Conservation (phyloP, 1,140 invertebrate genomes). For the Ectropis grisescens region DNA sequence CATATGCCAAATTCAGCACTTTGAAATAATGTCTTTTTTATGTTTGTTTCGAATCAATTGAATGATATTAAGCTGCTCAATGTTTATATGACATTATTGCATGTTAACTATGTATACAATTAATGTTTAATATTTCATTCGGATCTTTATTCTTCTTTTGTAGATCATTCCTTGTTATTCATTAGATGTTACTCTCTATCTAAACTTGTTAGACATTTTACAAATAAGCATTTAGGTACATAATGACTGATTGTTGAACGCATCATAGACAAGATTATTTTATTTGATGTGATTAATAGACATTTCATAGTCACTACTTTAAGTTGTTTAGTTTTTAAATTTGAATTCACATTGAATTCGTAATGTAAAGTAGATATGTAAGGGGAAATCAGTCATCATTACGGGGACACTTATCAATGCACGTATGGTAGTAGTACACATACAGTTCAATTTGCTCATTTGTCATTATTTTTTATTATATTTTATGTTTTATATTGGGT, state of each 20-base stretch:
- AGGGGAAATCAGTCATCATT: too few species aligned
- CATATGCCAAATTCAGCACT: too few species aligned
- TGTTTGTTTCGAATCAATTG: too few species aligned
- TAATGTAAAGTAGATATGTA: slow-evolving; percentile 17
- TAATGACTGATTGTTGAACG: slow-evolving; percentile 38
- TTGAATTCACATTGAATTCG: slow-evolving; percentile 35
- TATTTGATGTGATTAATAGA: slow-evolving; percentile 21
- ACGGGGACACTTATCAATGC: slow-evolving; percentile 19
- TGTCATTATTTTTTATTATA: slow-evolving; percentile 23
- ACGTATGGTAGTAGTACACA: slow-evolving; percentile 44
- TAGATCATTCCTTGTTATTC: slow-evolving; percentile 61
- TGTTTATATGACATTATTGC: too few species aligned
- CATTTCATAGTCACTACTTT: slow-evolving; percentile 21
- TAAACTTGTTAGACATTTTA: too few species aligned
- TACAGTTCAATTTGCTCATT: slow-evolving; percentile 41
- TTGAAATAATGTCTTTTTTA: too few species aligned
- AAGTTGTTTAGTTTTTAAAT: slow-evolving; percentile 24
- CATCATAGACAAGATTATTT: slow-evolving; percentile 19
- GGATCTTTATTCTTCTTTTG: too few species aligned
- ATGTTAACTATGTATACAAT: too few species aligned
- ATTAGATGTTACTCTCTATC: too few species aligned
- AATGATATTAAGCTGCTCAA: too few species aligned
- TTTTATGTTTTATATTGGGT: slow-evolving; percentile 14
- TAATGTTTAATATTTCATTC: too few species aligned
- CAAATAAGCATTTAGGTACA: slow-evolving; percentile 56